Conservation (phyloP, 1,140 invertebrate genomes). For the Brachionus sp. region DNA sequence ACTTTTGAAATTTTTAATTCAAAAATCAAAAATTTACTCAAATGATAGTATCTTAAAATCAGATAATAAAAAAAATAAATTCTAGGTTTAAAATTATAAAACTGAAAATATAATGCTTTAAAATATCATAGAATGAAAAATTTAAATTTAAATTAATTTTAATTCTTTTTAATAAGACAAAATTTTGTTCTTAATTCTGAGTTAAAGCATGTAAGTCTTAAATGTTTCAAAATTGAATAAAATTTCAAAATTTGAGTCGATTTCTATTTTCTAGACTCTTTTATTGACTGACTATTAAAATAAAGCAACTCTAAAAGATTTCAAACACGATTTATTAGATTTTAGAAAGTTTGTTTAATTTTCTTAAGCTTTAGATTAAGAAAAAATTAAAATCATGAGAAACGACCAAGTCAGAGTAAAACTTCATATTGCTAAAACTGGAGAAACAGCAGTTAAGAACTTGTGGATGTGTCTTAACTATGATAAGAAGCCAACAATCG, state of each 20-base stretch:
- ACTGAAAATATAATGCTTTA: too few relatives aligned
- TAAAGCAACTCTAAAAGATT: background rate
- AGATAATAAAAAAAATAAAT: background rate
- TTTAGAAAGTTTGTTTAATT: background rate
- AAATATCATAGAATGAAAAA: too few relatives aligned
- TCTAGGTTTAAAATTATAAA: too few relatives aligned
- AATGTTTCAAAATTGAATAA: background rate
- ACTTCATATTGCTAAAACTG: slow-evolving; percentile 3
- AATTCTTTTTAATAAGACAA: background rate
- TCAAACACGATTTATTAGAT: background rate
- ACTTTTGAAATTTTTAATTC: too few relatives aligned
- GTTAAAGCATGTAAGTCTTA: background rate
- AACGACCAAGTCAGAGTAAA: slow-evolving; percentile 35
- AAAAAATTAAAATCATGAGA: slow-evolving; percentile 7
- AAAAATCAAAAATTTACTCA: too few relatives aligned
- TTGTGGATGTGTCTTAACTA: slow-evolving; percentile 43
- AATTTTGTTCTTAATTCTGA: background rate
- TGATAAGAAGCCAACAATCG: slow-evolving; percentile 37
- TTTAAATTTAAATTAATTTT: background rate
- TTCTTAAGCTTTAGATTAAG: slow-evolving; percentile 14
- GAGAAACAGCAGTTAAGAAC: background rate
- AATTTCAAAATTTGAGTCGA: background rate
- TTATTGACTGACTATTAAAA: background rate
- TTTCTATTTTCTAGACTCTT: background rate
- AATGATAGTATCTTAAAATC: background rate